Conservation (phyloP, 2,888 invertebrate genomes). For the Tachina fera region DNA sequence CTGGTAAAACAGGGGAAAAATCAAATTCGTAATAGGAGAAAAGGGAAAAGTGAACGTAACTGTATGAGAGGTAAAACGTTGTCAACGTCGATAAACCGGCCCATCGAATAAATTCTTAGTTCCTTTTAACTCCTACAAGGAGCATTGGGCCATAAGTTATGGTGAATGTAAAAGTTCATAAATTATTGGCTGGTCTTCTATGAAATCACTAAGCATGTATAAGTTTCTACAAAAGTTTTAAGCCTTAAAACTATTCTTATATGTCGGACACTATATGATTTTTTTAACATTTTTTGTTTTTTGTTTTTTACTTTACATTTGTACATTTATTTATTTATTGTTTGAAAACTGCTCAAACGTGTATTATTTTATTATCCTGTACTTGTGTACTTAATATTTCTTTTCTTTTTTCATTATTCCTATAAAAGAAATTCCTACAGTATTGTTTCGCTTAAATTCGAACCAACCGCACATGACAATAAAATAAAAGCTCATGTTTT, state of each 20-base stretch:
- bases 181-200: too few relatives aligned
- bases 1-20: too few relatives aligned
- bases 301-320: too few relatives aligned
- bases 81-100: too few relatives aligned
- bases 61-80: too few relatives aligned
- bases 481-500: conserved; percentile 34
- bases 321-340: conserved; percentile 1
- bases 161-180: too few relatives aligned
- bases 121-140: too few relatives aligned
- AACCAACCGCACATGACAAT: conserved; percentile 57
- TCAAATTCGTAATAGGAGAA: too few relatives aligned
- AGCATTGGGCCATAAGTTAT: too few relatives aligned
- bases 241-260: not conserved
- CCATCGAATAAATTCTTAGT: too few relatives aligned
- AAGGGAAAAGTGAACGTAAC: too few relatives aligned
- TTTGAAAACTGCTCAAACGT: conserved; percentile 60
- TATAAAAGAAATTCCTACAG: conserved; percentile 1
- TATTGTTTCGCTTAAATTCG: conserved; percentile 38
- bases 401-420: not conserved
- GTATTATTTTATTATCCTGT: conserved; percentile 54
- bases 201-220: too few relatives aligned
- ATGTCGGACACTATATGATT: not conserved
- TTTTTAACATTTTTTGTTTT: not conserved
- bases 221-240: not conserved
- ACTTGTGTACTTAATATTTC: not conserved